A percentile compares a stretch with the other conserved stretches of the same genome.
Evolutionary conservation across 2,113 vertebrate genomes (phyloP).

Genomic region (Glareola pratincola): DNA sequence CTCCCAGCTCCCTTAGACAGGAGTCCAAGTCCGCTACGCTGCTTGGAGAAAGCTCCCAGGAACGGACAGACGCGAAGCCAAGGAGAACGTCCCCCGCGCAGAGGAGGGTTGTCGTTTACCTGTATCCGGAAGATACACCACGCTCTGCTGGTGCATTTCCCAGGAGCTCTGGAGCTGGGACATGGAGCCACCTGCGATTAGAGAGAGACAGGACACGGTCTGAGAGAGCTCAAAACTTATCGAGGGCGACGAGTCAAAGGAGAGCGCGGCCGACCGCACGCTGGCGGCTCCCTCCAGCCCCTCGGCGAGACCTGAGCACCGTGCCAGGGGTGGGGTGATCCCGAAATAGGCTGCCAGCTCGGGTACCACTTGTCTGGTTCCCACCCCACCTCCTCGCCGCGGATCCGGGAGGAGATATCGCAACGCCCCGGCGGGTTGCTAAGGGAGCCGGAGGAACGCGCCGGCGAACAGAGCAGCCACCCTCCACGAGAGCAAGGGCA

Average conservation of each 20-base stretch:
- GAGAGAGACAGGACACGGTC: not conserved
- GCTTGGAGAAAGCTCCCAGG: not conserved
- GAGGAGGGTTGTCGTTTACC: not conserved
- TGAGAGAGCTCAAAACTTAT: not conserved
- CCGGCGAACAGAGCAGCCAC: fast-evolving
- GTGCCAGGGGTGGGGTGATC: not conserved
- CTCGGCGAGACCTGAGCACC: not conserved
- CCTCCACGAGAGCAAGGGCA: not conserved
- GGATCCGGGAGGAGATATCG: not conserved
- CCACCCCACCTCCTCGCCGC: not conserved
- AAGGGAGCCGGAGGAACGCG: not conserved
- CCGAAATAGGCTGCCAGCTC: not conserved
- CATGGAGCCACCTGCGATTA: conserved; percentile 27
- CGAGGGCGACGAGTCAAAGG: not conserved
- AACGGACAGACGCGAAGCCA: not conserved
- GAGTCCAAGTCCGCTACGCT: fast-evolving
- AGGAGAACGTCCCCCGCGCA: too few species aligned
- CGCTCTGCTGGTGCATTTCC: not conserved
- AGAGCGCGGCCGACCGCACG: fast-evolving
- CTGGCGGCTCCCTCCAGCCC: not conserved
- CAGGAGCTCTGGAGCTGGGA: conserved; percentile 23
- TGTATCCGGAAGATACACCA: not conserved
- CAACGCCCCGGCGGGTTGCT: not conserved
- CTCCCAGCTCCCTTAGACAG: fast-evolving
- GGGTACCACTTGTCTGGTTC: not conserved